Percentiles rank a stretch among this genome's conserved stretches.
Conservation (phyloP, 1,140 invertebrate species). For the Drosophila malerkotliana region DNA sequence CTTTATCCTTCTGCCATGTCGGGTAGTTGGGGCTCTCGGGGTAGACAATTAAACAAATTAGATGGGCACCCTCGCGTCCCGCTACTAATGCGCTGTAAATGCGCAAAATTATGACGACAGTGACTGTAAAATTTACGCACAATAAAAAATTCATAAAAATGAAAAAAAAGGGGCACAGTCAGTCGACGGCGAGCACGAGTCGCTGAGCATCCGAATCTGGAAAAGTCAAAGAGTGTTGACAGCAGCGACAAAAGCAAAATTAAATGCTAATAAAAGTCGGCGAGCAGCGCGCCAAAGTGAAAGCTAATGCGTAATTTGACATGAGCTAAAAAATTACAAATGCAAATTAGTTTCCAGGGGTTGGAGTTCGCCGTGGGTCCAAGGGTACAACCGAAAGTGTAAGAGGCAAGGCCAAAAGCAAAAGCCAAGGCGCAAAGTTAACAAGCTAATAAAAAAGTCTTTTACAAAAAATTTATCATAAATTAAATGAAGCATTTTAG, state of each 20-base stretch:
- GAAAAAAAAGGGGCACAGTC: slow-evolving; percentile 1
- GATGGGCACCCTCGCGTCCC: neutral
- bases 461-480: slow-evolving; percentile 76
- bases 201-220: slow-evolving; percentile 11
- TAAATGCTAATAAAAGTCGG: slow-evolving; percentile 76
- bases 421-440: slow-evolving; percentile 63
- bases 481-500: slow-evolving; percentile 80
- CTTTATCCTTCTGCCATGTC: neutral
- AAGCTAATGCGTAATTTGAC: slow-evolving; percentile 79
- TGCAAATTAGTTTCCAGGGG: slow-evolving; percentile 73
- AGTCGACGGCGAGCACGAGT: neutral
- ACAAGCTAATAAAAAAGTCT: slow-evolving; percentile 80
- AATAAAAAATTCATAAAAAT: slow-evolving; percentile 58
- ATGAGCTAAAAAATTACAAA: slow-evolving; percentile 79
- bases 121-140: slow-evolving; percentile 51
- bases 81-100: slow-evolving; percentile 43
- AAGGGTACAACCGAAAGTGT: slow-evolving; percentile 20
- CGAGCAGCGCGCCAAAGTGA: slow-evolving; percentile 59
- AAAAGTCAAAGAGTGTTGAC: slow-evolving; percentile 68
- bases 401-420: slow-evolving; percentile 13
- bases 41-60: slow-evolving; percentile 56
- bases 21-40: neutral
- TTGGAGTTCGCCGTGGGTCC: slow-evolving; percentile 1
- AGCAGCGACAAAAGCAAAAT: slow-evolving; percentile 64
- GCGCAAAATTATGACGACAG: slow-evolving; percentile 44